A percentile compares a stretch with the other conserved stretches of the same genome.
Evolutionary conservation across 2,888 invertebrate genomes (phyloP).

Genomic region (Quadroppia sp.): DNA sequence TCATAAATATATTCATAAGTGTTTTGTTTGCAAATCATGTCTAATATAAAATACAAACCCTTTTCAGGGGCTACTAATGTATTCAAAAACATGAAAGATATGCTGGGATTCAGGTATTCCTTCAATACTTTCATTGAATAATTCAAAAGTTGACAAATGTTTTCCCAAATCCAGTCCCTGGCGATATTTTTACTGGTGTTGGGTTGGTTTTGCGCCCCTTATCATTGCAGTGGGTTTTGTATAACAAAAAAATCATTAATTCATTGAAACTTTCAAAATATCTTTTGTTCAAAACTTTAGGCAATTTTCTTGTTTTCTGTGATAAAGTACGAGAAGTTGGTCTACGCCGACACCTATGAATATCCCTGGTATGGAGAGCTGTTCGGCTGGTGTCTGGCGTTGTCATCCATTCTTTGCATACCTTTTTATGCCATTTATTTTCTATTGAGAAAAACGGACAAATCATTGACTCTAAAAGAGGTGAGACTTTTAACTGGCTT

Average conservation of each 20-base stretch:
- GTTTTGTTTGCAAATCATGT: too few relatives aligned
- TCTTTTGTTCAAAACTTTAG: constrained; percentile 50
- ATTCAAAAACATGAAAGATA: constrained; percentile 71
- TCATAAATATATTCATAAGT: too few relatives aligned
- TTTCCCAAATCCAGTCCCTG: constrained; percentile 57
- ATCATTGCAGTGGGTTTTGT: constrained; percentile 59
- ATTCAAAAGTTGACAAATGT: not conserved
- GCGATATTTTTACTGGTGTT: constrained; percentile 74
- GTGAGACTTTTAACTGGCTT: not conserved
- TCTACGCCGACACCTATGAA: constrained; percentile 61
- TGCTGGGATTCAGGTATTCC: constrained; percentile 65
- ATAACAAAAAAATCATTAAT: too few relatives aligned
- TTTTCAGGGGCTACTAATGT: constrained; percentile 60
- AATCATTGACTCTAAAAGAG: constrained; percentile 24
- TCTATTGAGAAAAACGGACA: constrained; percentile 56
- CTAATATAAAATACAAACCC: not conserved
- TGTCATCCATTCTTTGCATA: constrained; percentile 77
- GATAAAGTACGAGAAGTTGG: constrained; percentile 70
- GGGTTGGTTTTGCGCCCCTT: constrained; percentile 80
- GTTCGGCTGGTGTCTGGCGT: constrained; percentile 76
- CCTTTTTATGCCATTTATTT: constrained; percentile 76
- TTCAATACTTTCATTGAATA: not conserved
- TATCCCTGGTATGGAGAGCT: constrained; percentile 77
- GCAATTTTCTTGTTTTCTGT: constrained; percentile 77
- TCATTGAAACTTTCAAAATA: too few relatives aligned